A percentile compares a stretch with the other conserved stretches of the same genome.
These are phyloP conservation scores for Corydoras maculifer DNA, from an alignment of 2,113 vertebrate species.

Conservation along the genomic window DNA sequence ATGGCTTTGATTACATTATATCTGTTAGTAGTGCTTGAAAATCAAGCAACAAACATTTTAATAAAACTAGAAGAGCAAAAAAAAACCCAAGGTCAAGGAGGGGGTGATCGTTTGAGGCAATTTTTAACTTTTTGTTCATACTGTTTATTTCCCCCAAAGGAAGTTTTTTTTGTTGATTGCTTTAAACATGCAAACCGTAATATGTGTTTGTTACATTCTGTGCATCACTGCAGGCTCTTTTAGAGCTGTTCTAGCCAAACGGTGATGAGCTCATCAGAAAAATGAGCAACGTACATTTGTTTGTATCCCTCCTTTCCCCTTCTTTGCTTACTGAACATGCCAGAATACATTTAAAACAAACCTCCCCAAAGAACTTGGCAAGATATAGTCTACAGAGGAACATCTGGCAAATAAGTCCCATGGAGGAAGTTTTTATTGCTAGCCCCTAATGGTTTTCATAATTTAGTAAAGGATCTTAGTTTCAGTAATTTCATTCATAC, in stretches of 20 bases:
- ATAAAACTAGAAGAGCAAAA: no score
- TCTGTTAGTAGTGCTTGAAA: no score
- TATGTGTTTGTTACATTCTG: no score
- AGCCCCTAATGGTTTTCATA: slow-evolving; percentile 47
- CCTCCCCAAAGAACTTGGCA: slow-evolving; percentile 52
- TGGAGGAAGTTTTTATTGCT: slow-evolving; percentile 38
- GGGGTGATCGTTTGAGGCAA: no score
- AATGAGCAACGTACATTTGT: slow-evolving; percentile 55
- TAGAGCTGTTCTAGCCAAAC: background rate
- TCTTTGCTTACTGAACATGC: slow-evolving; percentile 33
- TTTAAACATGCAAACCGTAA: no score
- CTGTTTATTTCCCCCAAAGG: no score
- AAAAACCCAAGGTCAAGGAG: no score
- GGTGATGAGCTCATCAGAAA: slow-evolving; percentile 53
- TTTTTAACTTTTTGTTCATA: no score
- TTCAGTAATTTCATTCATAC: slow-evolving; percentile 47
- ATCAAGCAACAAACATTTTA: no score
- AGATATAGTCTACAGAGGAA: slow-evolving; percentile 27
- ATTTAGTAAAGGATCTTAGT: slow-evolving; percentile 47
- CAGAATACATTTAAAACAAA: slow-evolving; percentile 51
- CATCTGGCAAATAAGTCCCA: slow-evolving; percentile 54
- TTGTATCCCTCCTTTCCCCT: slow-evolving; percentile 33
- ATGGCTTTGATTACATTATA: no score
- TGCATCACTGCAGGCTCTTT: no score
- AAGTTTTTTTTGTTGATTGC: no score